phyloP scores from a whole-genome alignment of 2,888 invertebrate genomes.

The Drosophila lutescens region DNA sequence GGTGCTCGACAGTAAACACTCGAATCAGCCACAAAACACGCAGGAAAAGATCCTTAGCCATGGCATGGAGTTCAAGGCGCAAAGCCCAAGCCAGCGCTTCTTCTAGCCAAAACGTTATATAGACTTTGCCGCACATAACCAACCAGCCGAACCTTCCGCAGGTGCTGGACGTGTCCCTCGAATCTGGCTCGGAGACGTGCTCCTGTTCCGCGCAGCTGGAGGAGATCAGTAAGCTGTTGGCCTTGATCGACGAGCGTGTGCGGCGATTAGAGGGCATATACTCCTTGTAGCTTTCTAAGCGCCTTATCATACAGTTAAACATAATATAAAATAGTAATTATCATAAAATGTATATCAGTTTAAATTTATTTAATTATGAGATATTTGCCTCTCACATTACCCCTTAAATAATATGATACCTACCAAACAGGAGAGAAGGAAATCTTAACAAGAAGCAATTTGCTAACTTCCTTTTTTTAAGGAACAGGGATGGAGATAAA shows the following conservation, averaged over 20 bases:
- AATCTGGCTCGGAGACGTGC: constrained; percentile 53
- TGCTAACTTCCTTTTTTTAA: too few species aligned
- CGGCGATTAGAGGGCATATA: constrained; percentile 54
- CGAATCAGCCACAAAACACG: constrained; percentile 6
- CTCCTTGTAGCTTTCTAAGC: constrained; percentile 18
- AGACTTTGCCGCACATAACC: constrained; percentile 46
- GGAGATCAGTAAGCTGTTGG: constrained; percentile 45
- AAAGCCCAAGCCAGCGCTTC: constrained; percentile 29
- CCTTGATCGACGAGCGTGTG: constrained; percentile 54
- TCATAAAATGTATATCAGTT: too few species aligned
- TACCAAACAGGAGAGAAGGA: too few species aligned
- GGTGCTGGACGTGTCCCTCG: constrained; percentile 66
- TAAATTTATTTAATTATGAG: background rate
- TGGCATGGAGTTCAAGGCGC: constrained; percentile 21
- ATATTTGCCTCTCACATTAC: background rate
- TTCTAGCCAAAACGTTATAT: constrained; percentile 38
- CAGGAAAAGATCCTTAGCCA: background rate
- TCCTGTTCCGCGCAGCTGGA: constrained; percentile 56
- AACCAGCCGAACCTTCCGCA: constrained; percentile 63
- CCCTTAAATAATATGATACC: too few species aligned
- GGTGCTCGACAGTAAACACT: constrained; percentile 80
- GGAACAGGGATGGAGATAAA: too few species aligned
- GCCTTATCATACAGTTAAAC: background rate
- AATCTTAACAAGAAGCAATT: too few species aligned
- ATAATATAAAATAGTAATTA: background rate